Conservation (phyloP, 2,888 invertebrate genomes). For the Nesidiocoris tenuis region DNA sequence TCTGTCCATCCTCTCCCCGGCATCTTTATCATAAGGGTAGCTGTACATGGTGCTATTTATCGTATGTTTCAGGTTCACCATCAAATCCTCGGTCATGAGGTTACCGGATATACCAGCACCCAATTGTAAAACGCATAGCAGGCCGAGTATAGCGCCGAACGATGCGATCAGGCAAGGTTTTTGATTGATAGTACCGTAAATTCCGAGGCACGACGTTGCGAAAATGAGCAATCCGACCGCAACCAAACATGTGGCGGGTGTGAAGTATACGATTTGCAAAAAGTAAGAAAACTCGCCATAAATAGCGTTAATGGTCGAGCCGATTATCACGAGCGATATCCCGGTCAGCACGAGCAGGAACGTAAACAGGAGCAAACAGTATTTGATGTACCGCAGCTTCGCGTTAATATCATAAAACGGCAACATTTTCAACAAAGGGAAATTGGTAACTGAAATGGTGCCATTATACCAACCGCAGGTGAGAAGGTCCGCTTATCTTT, state of each 20-base stretch:
- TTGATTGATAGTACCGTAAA: conserved; percentile 57
- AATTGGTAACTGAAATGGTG: too few species aligned
- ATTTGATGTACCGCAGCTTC: conserved; percentile 45
- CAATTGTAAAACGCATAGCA: conserved; percentile 37
- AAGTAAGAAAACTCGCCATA: conserved; percentile 48
- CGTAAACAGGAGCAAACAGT: conserved; percentile 49
- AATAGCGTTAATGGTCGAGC: conserved; percentile 48
- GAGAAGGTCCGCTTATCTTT: conserved; percentile 29
- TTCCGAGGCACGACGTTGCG: conserved; percentile 56
- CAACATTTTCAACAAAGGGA: conserved; percentile 39
- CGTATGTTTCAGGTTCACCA: conserved; percentile 14
- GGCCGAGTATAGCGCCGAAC: conserved; percentile 40
- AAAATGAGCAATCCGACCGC: conserved; percentile 52
- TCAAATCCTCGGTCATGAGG: conserved; percentile 20
- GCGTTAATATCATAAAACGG: conserved; percentile 27
- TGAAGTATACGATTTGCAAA: conserved; percentile 47
- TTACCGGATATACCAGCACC: conserved; percentile 36
- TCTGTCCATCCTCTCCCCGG: conserved; percentile 28
- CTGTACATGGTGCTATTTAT: conserved; percentile 36
- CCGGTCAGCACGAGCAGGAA: conserved; percentile 50
- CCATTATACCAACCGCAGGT: too few species aligned
- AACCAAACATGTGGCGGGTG: conserved; percentile 49
- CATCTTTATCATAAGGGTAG: conserved; percentile 4
- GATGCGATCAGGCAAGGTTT: conserved; percentile 56
- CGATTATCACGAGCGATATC: conserved; percentile 48